Evolutionary conservation across 2,888 invertebrate species (phyloP), one percentile per base, ranked within the genome.

Genomic region (Pyrochroa serraticornis): DNA sequence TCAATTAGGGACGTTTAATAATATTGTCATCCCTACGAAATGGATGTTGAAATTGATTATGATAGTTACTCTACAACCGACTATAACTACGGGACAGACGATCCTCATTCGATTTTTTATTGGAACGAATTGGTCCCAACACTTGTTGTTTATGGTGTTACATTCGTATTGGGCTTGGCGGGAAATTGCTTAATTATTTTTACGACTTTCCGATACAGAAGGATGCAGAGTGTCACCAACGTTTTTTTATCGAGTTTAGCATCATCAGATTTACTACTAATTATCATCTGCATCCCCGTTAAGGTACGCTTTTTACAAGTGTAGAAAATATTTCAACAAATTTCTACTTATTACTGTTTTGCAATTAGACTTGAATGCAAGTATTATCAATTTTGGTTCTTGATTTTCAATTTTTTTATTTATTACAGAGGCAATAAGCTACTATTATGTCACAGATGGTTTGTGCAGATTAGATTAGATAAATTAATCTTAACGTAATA

Each of bases 251-350:
- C 87, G 12, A 87, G 87, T 66, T 78, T 90, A 55, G 87, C 88
- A 6, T 84, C 85, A 0, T 87, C 89, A 0, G 90, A 90, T 77
- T 81, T 90, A 1, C 81, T 89, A 30, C 82, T 90, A 41, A 86
- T 89, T 55, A 78, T 84, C 55, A 82, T 89, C 70, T 90, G 89
- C 76, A 86, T 89, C 58, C 89, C 90, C 6, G 85, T 89, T 8
- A 89, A 88, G 84, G 88, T 88, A 77, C 79, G 79, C 36, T 22
- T 5, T 22, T 5, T 5, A 22, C 22, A 22, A 22, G 3, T 22
- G 22, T 5, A 2, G 22, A 22, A 22, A 5, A 22, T 2, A 3
- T 5, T 2, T 3, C 7, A 14, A 10, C n/a, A n/a, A n/a, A n/a
- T n/a, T n/a, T n/a, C n/a, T n/a, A n/a, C n/a, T n/a, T 5, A 13